phyloP scores from a whole-genome alignment of 2,113 vertebrate species.

The Silurus meridionalis region DNA sequence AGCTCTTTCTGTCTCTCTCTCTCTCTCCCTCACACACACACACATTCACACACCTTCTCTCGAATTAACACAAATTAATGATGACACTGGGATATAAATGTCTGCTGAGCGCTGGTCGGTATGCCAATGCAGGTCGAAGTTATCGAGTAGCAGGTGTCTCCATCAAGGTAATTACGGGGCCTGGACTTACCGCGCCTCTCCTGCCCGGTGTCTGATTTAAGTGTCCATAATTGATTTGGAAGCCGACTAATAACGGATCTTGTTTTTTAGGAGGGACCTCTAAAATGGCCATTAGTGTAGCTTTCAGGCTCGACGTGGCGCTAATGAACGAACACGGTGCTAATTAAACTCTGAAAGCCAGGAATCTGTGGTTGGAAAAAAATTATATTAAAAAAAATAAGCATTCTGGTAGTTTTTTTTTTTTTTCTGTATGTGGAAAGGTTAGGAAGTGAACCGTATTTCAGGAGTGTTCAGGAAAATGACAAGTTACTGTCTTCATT shows the following conservation, averaged over 20 bases:
- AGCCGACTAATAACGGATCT: constrained; percentile 74
- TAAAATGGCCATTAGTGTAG: constrained; percentile 34
- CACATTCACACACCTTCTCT: constrained; percentile 58
- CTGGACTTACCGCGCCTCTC: constrained; percentile 63
- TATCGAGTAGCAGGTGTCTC: constrained; percentile 84
- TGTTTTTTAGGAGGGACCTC: constrained; percentile 62
- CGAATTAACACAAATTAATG: constrained; percentile 83
- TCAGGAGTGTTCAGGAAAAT: constrained; percentile 66
- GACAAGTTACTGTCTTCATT: constrained; percentile 78
- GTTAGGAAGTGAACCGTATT: not conserved
- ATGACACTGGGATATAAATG: constrained; percentile 81
- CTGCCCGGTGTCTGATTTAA: constrained; percentile 66
- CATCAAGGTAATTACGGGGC: constrained; percentile 73
- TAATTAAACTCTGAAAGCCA: constrained; percentile 63
- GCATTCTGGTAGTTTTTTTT: not conserved
- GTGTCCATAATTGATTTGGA: constrained; percentile 82
- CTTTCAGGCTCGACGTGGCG: constrained; percentile 33
- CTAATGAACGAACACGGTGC: constrained; percentile 51
- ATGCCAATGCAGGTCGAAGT: constrained; percentile 76
- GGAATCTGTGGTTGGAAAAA: not conserved
- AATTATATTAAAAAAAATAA: not conserved
- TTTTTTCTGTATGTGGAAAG: not conserved
- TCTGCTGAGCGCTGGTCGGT: constrained; percentile 73
- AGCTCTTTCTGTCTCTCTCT: constrained; percentile 60
- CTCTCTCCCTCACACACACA: constrained; percentile 52